These are phyloP conservation scores for Synanthedon myopaeformis DNA, from an alignment of 2,888 invertebrate genomes.

Conservation along the genomic window DNA sequence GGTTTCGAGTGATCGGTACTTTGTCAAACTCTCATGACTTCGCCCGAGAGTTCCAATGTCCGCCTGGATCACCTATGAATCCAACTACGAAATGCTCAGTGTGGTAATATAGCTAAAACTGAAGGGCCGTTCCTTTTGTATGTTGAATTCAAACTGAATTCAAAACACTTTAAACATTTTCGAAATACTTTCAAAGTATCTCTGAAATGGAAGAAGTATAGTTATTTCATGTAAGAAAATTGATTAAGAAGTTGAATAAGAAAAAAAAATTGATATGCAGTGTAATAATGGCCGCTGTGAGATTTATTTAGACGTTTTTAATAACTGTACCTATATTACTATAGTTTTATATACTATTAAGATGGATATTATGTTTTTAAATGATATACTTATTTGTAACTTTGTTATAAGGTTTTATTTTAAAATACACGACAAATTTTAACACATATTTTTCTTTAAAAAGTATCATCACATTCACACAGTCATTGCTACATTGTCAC, in stretches of 20 bases:
- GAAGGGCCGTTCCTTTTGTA: too few species aligned
- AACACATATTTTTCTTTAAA: not conserved
- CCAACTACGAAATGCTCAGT: slow-evolving; percentile 81
- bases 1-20: slow-evolving; percentile 83
- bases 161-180: too few species aligned
- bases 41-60: slow-evolving; percentile 78
- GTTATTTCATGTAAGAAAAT: too few species aligned
- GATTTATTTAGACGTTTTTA: too few species aligned
- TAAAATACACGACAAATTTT: not conserved
- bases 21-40: slow-evolving; percentile 83
- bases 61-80: slow-evolving; percentile 82
- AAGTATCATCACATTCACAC: not conserved
- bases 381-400: not conserved
- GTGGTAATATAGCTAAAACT: slow-evolving; percentile 61
- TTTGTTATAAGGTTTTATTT: not conserved
- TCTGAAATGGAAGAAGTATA: too few species aligned
- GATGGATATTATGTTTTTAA: not conserved
- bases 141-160: too few species aligned
- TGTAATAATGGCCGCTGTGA: too few species aligned
- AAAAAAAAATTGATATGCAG: too few species aligned
- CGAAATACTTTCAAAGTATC: too few species aligned
- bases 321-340: too few species aligned
- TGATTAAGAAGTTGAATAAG: too few species aligned
- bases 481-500: too few species aligned
- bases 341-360: not conserved